Evolutionary conservation across 92 coral and sea anemone species (phyloP), one percentile per base, ranked within the genome.

Genomic region (Parazoanthus atlanticus): DNA sequence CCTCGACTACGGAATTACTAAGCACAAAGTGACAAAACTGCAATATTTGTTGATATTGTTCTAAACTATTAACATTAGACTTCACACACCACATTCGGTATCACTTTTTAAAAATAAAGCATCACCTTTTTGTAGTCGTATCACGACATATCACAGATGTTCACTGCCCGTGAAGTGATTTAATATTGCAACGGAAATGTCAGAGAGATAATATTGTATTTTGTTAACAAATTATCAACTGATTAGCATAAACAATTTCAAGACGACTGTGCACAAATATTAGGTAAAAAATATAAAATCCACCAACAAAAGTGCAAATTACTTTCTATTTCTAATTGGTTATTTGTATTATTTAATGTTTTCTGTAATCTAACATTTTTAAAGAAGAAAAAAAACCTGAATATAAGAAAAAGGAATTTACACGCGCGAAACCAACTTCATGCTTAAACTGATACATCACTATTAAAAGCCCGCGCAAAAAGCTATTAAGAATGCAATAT

Each of bases 161-260:
- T 67, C 73, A 67, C 10, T 67, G 71, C 79, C 38, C 58, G 58
- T 41, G 81, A 41, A 76, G 78, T 77, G 80, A 3, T 36, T 21
- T 76, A 11, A 43, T 43, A 77, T n/a, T 16, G 31, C 21, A 78
- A 46, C 82, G 64, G 21, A 28, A 71, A 16, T 38, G 66, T 25
- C 47, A n/a, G 17, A 49, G 56, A 28, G 8, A 8, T 0, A 30
- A 54, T 29, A 80, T 54, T 30, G 47, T 80, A 17, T 26, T 54
- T 15, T 79, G 33, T 79, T 49, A 79, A 28, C 67, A 26, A 79
- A 17, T 17, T 47, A 15, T 79, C 36, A 47, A 52, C 26, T 46
- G 15, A 80, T 80, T 80, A 54, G 36, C 84, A 80, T 80, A 31
- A 25, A 52, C 11, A 71, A 10, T 6, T 1, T 71, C 8, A 61